Evolutionary conservation across 2,888 invertebrate genomes (phyloP).

Genomic region (Lithophane semibrunnea): DNA sequence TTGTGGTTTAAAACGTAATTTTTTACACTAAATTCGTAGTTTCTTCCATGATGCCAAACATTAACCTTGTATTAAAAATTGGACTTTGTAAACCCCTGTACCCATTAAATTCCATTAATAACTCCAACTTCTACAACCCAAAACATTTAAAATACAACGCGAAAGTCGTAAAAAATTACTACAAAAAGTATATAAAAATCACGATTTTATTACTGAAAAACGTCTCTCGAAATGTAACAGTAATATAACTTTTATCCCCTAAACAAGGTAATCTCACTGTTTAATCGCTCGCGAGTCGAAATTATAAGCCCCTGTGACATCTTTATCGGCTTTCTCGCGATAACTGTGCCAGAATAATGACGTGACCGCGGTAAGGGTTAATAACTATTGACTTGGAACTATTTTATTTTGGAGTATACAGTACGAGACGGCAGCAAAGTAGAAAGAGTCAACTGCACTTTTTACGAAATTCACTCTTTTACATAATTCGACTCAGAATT

Average conservation of each 20-base stretch:
- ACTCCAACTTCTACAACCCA: constrained; percentile 29
- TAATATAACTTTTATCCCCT: constrained; percentile 71
- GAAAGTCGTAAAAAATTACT: constrained; percentile 50
- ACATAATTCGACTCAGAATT: no score
- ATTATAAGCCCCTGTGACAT: constrained; percentile 84
- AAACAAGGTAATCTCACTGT: constrained; percentile 74
- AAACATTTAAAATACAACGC: constrained; percentile 39
- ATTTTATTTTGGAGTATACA: background rate
- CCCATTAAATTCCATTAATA: constrained; percentile 46
- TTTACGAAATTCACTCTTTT: no score
- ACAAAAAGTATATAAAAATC: constrained; percentile 47
- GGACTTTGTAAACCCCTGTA: constrained; percentile 11
- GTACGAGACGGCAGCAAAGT: no score
- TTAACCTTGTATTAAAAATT: constrained; percentile 34
- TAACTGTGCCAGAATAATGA: constrained; percentile 69
- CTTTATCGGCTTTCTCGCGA: constrained; percentile 80
- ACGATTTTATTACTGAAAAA: constrained; percentile 61
- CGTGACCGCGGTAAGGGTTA: constrained; percentile 40
- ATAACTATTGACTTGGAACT: constrained; percentile 32
- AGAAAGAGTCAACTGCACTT: no score
- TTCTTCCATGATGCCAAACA: constrained; percentile 26
- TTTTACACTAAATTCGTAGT: background rate
- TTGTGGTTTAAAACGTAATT: background rate
- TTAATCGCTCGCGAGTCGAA: constrained; percentile 74
- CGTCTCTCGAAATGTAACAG: constrained; percentile 47